Base-by-base conservation (phyloP, 2,797 vertebrate species). In the Gymnocypris eckloni region DNA sequence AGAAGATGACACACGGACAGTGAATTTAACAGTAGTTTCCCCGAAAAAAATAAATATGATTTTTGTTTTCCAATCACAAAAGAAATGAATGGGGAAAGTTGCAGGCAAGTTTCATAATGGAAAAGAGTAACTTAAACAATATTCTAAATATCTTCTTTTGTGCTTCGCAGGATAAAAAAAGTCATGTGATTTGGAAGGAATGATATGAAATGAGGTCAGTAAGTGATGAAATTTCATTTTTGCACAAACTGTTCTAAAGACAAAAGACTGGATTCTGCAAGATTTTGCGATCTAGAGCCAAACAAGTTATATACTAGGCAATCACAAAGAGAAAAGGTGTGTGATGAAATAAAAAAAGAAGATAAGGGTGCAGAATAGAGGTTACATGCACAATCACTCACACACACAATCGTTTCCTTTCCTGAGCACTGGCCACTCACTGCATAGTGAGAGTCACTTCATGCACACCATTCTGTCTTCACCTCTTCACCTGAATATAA, bases 401-500 rank as follows among this genome's bases (percentile, higher is more conserved):
- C 45, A 41, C 59, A 59, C 20, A 59, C 22, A 10, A 22, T 72
- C 2, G 50, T 72, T 72, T 43, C 15, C 33, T 83, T 39, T 87
- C 37, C 69, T 80, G 45, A 79, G 54, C 37, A 75, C 50, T 45
- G 54, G 66, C 66, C 67, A 50, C 56, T 73, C 78, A 71, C 39
- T 37, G 50, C 54, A 71, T 61, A 61, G 50, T 1, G 22, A 81
- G 70, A 28, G 72, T 80, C 41, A 79, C 41, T 69, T 78, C 45
- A 59, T 66, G 70, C 84, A 28, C 33, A 86, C 54, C 54, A 50
- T 82, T 71, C 72, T 72, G 20, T 67, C 33, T 79, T 83, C 73
- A 82, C 73, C 73, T 61, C 54, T 56, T 75, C 75, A 83, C 86
- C 70, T 81, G 66, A 84, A 71, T 84, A 67, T 77, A 73, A 79